A percentile compares a stretch with the other conserved stretches of the same genome.
These are phyloP conservation scores for Griposia aprilina DNA, from an alignment of 2,888 invertebrate species.

Conservation along the genomic window DNA sequence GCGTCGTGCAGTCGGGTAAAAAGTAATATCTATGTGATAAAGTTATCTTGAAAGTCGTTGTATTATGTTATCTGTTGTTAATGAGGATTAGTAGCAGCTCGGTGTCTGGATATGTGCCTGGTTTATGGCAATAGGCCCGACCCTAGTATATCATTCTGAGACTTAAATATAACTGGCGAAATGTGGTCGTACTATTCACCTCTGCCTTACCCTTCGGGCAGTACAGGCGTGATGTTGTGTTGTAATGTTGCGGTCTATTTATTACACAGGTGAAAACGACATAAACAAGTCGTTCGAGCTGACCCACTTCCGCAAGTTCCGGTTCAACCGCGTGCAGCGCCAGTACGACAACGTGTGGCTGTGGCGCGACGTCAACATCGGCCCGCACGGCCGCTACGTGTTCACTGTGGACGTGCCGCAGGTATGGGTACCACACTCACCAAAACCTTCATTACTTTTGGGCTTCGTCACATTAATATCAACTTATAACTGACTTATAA, in stretches of 20 bases:
- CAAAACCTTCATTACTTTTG: too few species aligned
- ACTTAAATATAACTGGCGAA: background rate
- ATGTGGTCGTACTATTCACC: background rate
- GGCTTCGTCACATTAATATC: too few species aligned
- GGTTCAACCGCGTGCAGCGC: constrained; percentile 96
- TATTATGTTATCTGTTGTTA: too few species aligned
- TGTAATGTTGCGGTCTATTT: background rate
- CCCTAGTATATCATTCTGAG: too few species aligned
- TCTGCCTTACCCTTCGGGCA: background rate
- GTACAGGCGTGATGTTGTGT: background rate
- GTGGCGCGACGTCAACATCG: constrained; percentile 98
- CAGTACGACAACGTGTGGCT: constrained; percentile 99
- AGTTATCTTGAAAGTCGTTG: too few species aligned
- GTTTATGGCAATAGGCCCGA: too few species aligned
- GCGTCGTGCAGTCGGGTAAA: too few species aligned
- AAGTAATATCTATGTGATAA: too few species aligned
- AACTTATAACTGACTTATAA: too few species aligned
- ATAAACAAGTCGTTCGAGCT: constrained; percentile 92
- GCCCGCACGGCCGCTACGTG: constrained; percentile 96
- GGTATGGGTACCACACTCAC: constrained; percentile 64
- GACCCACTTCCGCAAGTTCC: constrained; percentile 94
- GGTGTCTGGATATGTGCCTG: too few species aligned
- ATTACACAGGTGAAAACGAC: constrained; percentile 88
- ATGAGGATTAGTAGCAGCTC: too few species aligned
- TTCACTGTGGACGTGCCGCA: constrained; percentile 96